Base-by-base conservation (phyloP, 2,888 invertebrate species). In the Oeneis ivallda region DNA sequence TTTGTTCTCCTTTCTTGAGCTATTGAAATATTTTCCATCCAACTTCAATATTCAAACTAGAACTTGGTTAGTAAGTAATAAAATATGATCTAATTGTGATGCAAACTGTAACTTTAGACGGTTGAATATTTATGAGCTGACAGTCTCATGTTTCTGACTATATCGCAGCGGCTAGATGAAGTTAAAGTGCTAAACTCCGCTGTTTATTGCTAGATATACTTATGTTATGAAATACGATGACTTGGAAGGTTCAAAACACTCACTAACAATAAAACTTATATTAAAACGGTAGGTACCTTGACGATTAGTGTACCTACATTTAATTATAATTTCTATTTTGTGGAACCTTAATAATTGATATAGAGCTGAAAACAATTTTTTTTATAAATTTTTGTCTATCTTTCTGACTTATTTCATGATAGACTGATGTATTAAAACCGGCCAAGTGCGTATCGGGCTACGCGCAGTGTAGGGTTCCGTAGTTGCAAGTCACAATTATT, bases 41-140 rank as follows among this genome's bases (percentile, higher is more conserved):
- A 47, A 47, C 17, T 17, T 47, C 47, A 47, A 47, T 47, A 47
- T 13, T 53, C 34, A 9, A n/a, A 15, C 34, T 32, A 34, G 34
- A 53, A 37, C 15, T 53, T 9, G 34, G 34, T 53, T 15, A 53
- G 50, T 50, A 5, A 53, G 58, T 64, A 64, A 69, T 70, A 71
- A 71, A 66, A 71, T 70, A 70, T 68, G 59, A 65, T 63, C 65
- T 65, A 64, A 60, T 61, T 69, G 62, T 58, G 54, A 39, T 64
- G 64, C 53, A 67, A 64, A 70, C 58, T 63, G 63, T 65, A 67
- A 68, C 65, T 67, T 67, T 43, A 69, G 50, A 62, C 62, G 52
- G 58, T 67, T 65, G 65, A 68, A 68, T 70, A 69, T 68, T 71
- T 68, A 70, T 72, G 62, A 62, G 65, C 62, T 65, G 65, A 65